Conservation (phyloP, 1,140 invertebrate species). For the Orius laevigatus region DNA sequence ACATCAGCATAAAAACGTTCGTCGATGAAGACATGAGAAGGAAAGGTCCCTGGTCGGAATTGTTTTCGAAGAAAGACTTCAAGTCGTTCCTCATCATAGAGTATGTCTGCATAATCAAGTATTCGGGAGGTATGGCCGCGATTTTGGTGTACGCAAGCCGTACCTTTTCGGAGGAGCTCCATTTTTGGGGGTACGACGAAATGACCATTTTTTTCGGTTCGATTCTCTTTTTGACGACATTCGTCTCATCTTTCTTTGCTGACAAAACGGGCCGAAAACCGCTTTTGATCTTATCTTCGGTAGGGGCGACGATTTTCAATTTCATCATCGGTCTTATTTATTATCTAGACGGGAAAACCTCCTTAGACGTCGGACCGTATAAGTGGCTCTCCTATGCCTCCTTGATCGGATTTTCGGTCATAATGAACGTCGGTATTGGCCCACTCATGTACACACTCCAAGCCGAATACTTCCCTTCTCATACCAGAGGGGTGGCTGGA, state of each 20-base stretch:
- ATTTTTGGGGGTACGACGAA: conserved; percentile 9
- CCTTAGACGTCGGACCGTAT: not conserved
- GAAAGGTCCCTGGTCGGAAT: conserved; percentile 8
- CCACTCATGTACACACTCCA: conserved; percentile 18
- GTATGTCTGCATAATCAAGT: conserved; percentile 15
- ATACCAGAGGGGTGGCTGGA: conserved; percentile 10
- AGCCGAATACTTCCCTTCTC: conserved; percentile 15
- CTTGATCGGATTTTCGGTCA: conserved; percentile 8
- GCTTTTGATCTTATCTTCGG: conserved; percentile 31
- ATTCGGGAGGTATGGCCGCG: conserved; percentile 17
- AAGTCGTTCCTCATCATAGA: conserved; percentile 19
- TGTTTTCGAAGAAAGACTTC: conserved; percentile 15
- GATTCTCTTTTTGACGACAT: conserved; percentile 27
- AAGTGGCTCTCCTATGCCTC: conserved; percentile 16
- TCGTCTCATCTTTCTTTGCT: conserved; percentile 27
- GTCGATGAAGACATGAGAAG: conserved; percentile 8
- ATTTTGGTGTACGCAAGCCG: conserved; percentile 17
- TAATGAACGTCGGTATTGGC: conserved; percentile 13
- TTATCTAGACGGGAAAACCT: not conserved
- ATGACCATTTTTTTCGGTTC: conserved; percentile 16
- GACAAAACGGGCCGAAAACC: conserved; percentile 31
- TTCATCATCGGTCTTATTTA: conserved; percentile 3
- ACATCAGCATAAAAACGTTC: conserved; percentile 15
- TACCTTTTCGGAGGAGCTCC: conserved; percentile 11
- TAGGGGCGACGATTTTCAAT: conserved; percentile 9